Percentiles rank a stretch among this genome's conserved stretches.
phyloP scores from a whole-genome alignment of 2,888 invertebrate genomes.

The Andrena bucephala region DNA sequence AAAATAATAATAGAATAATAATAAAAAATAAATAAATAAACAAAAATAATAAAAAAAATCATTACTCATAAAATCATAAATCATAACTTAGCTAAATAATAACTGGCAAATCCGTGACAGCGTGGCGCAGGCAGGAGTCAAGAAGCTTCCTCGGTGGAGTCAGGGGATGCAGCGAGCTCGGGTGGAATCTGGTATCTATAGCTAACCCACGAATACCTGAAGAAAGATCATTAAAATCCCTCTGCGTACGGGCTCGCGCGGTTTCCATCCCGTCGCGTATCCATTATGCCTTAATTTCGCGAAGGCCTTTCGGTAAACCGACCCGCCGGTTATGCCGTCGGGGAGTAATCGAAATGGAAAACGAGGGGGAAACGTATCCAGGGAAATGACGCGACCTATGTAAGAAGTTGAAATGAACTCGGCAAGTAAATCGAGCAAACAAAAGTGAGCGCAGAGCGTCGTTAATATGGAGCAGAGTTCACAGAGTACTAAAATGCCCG shows the following conservation, averaged over 20 bases:
- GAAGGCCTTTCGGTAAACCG: constrained; percentile 61
- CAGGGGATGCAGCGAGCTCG: constrained; percentile 49
- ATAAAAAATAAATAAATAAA: too few relatives aligned
- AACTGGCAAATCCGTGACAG: constrained; percentile 21
- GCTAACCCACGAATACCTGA: constrained; percentile 69
- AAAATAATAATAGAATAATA: too few relatives aligned
- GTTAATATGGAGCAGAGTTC: background rate
- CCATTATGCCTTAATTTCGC: constrained; percentile 71
- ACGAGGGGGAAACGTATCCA: constrained; percentile 28
- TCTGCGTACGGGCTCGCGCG: constrained; percentile 63
- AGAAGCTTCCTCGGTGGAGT: constrained; percentile 38
- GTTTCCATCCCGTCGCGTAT: constrained; percentile 71
- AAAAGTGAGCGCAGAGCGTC: background rate
- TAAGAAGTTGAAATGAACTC: background rate
- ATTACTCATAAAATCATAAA: too few relatives aligned
- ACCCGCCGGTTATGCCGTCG: constrained; percentile 45
- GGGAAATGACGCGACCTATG: background rate
- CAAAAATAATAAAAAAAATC: too few relatives aligned
- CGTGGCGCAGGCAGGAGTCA: constrained; percentile 48
- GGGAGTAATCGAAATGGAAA: constrained; percentile 66
- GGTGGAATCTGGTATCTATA: constrained; percentile 73
- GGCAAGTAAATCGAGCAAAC: background rate
- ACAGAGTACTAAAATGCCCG: background rate
- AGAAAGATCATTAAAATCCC: constrained; percentile 73
- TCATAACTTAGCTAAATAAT: background rate